Base-by-base conservation (phyloP, 2,888 invertebrate genomes). In the Stenoptilia bipunctidactyla region DNA sequence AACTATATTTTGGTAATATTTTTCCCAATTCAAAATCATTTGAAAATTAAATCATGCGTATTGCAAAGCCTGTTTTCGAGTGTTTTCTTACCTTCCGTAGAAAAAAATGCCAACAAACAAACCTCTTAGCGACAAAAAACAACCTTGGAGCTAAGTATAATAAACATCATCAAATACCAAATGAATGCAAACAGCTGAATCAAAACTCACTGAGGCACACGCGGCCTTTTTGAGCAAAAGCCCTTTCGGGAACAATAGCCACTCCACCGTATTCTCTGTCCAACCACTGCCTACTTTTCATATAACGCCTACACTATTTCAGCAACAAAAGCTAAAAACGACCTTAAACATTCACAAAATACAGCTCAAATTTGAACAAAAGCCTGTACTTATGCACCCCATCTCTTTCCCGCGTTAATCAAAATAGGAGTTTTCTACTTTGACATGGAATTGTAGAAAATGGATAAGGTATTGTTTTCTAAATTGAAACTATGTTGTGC, bases 231-330 rank as follows among this genome's bases (percentile, higher is more conserved):
- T 5, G 8, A 20, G 4, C 20, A 30, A 30, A 30, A 9, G 30
- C 6, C 30, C 12, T 10, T 30, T 30, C 6, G 6, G 3, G 10
- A n/a, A 13, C 13, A 13, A 30, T 30, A 34, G 13, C 34, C 34
- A 34, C 34, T 34, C 13, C 34, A 34, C 34, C 13, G 13, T 14
- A 14, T 13, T 34, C 34, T 34, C 54, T 76, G 70, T 77, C 61
- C 77, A 58, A 68, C 66, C 69, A 66, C 76, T 79, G 76, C 82
- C 82, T 80, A 80, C 82, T 82, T 80, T 82, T 80, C 79, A 80
- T 76, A 66, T 72, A 62, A 82, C 82, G 82, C 83, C 82, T 83
- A 79, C 79, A 76, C 70, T 77, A 80, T 80, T 80, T 80, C 74
- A 80, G 75, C 65, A 62, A 67, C 61, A 57, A 61, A 56, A 51